These are phyloP conservation scores for Himalopsyche phryganea DNA, from an alignment of 1,140 invertebrate genomes.

Conservation along the genomic window DNA sequence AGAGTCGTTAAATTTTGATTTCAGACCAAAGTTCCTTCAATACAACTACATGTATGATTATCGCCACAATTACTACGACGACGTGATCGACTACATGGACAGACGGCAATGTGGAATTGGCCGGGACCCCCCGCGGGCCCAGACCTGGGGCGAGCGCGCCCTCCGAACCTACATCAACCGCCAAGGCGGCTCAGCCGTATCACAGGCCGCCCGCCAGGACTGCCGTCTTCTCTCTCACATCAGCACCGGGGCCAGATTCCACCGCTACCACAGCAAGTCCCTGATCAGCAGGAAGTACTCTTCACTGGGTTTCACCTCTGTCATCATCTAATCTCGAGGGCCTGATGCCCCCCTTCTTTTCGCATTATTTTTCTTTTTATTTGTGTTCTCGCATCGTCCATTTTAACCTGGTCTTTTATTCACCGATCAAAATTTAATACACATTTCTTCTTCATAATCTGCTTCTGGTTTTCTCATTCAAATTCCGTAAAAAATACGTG, in stretches of 20 bases:
- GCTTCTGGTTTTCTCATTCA: no score
- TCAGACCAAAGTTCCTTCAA: slow-evolving; percentile 70
- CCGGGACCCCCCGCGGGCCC: slow-evolving; percentile 67
- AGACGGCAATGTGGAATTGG: slow-evolving; percentile 65
- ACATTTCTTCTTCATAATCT: no score
- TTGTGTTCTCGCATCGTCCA: no score
- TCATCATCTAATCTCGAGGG: slow-evolving; percentile 46
- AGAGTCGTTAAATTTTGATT: no score
- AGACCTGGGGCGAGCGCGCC: slow-evolving; percentile 78
- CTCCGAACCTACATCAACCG: slow-evolving; percentile 64
- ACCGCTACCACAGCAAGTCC: slow-evolving; percentile 59
- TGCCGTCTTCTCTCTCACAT: slow-evolving; percentile 52
- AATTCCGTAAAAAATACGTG: no score
- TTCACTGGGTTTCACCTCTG: slow-evolving; percentile 48
- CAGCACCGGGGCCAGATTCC: slow-evolving; percentile 55
- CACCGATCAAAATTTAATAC: no score
- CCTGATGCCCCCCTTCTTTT: not conserved
- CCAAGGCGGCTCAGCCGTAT: slow-evolving; percentile 32
- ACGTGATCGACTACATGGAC: slow-evolving; percentile 77
- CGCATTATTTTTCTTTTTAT: no score
- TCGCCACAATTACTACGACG: slow-evolving; percentile 79
- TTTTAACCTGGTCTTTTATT: no score
- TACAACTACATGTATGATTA: slow-evolving; percentile 81
- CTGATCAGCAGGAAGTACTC: slow-evolving; percentile 61
- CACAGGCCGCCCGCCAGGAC: slow-evolving; percentile 41